Evolutionary conservation across 1,140 invertebrate genomes (phyloP).

Genomic region (Halyomorpha halys): DNA sequence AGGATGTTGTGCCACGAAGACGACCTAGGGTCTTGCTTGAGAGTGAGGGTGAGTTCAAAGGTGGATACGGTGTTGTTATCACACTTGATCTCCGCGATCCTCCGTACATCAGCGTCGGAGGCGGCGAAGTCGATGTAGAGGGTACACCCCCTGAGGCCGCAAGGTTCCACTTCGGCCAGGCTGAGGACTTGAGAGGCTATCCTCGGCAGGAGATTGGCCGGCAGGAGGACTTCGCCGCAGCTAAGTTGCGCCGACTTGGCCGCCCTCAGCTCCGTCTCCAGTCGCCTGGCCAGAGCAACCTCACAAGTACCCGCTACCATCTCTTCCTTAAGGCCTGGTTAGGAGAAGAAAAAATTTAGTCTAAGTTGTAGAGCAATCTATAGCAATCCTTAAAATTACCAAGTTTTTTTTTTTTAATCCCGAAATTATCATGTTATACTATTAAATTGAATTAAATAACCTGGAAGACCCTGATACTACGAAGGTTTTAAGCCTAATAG

Average conservation of each 20-base stretch:
- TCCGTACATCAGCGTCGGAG: constrained; percentile 46
- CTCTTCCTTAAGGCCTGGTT: constrained; percentile 23
- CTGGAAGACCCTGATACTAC: no score
- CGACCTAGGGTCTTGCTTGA: constrained; percentile 62
- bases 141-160: constrained; percentile 65
- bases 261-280: constrained; percentile 62
- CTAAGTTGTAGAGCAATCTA: not conserved
- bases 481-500: no score
- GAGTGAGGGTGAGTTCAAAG: constrained; percentile 71
- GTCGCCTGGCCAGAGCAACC: constrained; percentile 43
- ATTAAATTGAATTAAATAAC: no score
- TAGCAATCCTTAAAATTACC: not conserved
- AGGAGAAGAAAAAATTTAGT: not conserved
- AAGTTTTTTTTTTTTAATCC: constrained; percentile 7
- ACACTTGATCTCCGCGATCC: constrained; percentile 59
- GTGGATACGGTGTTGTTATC: constrained; percentile 73
- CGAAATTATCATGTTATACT: no score
- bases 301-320: constrained; percentile 29
- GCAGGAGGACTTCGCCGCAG: constrained; percentile 69
- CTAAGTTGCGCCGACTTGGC: constrained; percentile 65
- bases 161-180: constrained; percentile 73
- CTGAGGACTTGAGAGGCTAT: constrained; percentile 63
- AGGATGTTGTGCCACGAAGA: constrained; percentile 66
- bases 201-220: constrained; percentile 60
- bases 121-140: constrained; percentile 57